These are phyloP conservation scores for Eonycteris spelaea DNA, from an alignment of 2,113 vertebrate genomes.

Conservation along the genomic window DNA sequence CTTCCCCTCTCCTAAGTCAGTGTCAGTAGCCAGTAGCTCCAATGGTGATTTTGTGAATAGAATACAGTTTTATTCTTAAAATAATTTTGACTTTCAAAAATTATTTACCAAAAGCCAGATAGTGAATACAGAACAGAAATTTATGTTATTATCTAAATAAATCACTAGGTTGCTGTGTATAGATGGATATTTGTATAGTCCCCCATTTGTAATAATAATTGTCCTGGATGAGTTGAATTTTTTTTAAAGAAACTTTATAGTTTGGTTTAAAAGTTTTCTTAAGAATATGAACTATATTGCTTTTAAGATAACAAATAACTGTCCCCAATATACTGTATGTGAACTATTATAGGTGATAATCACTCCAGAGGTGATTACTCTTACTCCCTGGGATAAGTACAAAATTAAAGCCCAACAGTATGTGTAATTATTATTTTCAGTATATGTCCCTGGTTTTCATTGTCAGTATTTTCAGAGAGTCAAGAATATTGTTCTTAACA, in stretches of 20 bases:
- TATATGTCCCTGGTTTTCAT: neutral
- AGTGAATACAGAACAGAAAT: neutral
- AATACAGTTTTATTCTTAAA: neutral
- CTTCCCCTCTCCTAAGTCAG: neutral
- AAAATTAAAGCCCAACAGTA: neutral
- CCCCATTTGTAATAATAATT: neutral
- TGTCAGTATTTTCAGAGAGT: conserved; percentile 10
- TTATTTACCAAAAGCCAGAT: neutral
- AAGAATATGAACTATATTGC: neutral
- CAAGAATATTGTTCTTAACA: conserved; percentile 25
- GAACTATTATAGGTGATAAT: neutral
- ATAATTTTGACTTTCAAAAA: neutral
- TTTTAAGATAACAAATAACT: neutral
- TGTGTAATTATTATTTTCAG: neutral
- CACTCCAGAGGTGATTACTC: neutral
- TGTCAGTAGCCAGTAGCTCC: neutral
- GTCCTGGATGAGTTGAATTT: neutral
- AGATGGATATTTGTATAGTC: neutral
- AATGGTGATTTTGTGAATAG: neutral
- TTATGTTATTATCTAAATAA: neutral
- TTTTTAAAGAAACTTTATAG: neutral
- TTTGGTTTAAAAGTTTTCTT: neutral
- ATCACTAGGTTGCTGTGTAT: neutral
- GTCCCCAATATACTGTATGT: neutral
- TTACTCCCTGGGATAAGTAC: neutral